Percentiles rank a stretch among this genome's conserved stretches.
phyloP scores from a whole-genome alignment of 1,140 invertebrate species.

The Drosophila bocki region DNA sequence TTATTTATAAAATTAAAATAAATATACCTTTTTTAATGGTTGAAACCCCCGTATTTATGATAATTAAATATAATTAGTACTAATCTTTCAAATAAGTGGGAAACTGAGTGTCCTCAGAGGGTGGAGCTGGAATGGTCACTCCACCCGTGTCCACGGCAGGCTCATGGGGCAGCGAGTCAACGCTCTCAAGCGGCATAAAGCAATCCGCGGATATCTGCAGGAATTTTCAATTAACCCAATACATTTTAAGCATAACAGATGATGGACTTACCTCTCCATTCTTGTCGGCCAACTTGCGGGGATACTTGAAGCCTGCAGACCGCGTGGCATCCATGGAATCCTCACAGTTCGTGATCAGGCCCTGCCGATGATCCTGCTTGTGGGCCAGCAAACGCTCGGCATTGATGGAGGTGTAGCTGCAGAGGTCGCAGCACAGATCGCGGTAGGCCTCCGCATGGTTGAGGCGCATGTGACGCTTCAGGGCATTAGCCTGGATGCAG shows the following conservation, averaged over 20 bases:
- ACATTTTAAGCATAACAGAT: rapidly evolving
- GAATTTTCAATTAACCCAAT: not conserved
- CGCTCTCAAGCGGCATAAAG: slow-evolving; percentile 86
- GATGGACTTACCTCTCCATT: slow-evolving; percentile 40
- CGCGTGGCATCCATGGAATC: slow-evolving; percentile 67
- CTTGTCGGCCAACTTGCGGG: slow-evolving; percentile 56
- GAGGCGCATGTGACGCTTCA: slow-evolving; percentile 65
- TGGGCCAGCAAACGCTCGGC: slow-evolving; percentile 50
- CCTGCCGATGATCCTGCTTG: slow-evolving; percentile 71
- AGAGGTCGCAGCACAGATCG: slow-evolving; percentile 64
- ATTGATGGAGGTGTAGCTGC: slow-evolving; percentile 70
- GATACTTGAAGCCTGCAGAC: slow-evolving; percentile 45
- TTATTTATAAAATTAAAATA: not conserved
- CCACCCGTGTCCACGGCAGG: slow-evolving; percentile 88
- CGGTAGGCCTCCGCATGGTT: slow-evolving; percentile 69
- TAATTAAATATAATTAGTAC: not conserved
- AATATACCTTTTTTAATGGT: too few species aligned
- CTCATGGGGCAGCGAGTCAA: slow-evolving; percentile 84
- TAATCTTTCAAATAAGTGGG: slow-evolving; percentile 72
- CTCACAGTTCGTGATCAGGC: slow-evolving; percentile 64
- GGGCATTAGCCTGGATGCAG: slow-evolving; percentile 67
- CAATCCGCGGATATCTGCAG: slow-evolving; percentile 81
- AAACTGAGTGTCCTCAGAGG: slow-evolving; percentile 83
- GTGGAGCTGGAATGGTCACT: slow-evolving; percentile 88
- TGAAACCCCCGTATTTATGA: too few species aligned